These are phyloP conservation scores for Blastobasis lacticolella DNA, from an alignment of 2,888 invertebrate genomes.

Conservation along the genomic window DNA sequence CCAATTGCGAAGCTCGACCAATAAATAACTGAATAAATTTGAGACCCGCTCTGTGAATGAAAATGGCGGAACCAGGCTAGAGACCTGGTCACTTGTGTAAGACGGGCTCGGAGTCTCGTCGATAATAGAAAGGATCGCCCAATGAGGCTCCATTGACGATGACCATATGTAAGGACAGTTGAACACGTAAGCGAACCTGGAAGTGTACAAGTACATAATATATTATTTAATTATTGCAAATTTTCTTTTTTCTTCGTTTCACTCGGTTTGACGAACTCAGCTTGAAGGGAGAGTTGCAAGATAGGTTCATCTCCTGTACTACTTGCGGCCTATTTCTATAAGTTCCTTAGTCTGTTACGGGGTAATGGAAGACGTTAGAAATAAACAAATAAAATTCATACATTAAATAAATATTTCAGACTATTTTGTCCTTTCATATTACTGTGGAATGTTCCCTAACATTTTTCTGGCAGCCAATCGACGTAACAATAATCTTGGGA, in stretches of 20 bases:
- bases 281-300: neutral
- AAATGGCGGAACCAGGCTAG: conserved; percentile 20
- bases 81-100: conserved; percentile 27
- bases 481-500: too few species aligned
- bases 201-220: neutral
- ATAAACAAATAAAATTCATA: too few species aligned
- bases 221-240: neutral
- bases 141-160: conserved; percentile 31
- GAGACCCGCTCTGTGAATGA: conserved; percentile 22
- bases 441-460: too few species aligned
- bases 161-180: conserved; percentile 20
- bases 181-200: neutral
- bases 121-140: conserved; percentile 23
- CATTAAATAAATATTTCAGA: too few species aligned
- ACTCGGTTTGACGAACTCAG: neutral
- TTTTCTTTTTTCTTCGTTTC: neutral
- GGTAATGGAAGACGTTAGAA: too few species aligned
- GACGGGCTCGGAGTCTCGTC: conserved; percentile 39
- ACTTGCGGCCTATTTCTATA: neutral
- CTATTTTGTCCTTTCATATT: too few species aligned
- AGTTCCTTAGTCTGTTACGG: neutral
- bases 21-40: conserved; percentile 17
- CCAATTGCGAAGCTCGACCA: conserved; percentile 5
- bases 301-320: neutral
- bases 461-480: too few species aligned